These are phyloP conservation scores for Eonycteris spelaea DNA, from an alignment of 2,113 vertebrate genomes.

Conservation along the genomic window DNA sequence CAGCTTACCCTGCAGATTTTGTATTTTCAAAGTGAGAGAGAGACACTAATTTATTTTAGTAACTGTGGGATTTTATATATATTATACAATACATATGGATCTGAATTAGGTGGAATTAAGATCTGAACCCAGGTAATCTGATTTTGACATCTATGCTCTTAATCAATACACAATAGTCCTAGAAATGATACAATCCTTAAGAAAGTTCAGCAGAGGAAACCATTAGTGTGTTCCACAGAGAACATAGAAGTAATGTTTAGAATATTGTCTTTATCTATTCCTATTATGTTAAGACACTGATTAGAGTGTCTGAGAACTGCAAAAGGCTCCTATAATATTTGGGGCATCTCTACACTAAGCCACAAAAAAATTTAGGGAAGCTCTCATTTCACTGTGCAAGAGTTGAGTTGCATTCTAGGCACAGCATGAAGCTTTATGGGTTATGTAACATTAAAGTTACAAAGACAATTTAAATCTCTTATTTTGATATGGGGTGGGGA, in stretches of 20 bases:
- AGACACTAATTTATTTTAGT: no score
- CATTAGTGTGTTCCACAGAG: neutral
- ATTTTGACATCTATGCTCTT: neutral
- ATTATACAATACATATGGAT: no score
- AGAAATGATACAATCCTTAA: neutral
- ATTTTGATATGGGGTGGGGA: neutral
- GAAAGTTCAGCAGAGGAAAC: neutral
- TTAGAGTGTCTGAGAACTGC: neutral
- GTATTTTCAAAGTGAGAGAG: neutral
- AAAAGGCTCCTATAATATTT: neutral
- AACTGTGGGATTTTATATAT: no score
- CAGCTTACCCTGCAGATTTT: neutral
- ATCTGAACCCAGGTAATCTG: neutral
- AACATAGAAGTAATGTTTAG: neutral
- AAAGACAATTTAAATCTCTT: neutral
- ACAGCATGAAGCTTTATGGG: neutral
- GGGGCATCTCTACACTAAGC: neutral
- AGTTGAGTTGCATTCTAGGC: neutral
- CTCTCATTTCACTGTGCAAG: neutral
- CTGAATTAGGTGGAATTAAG: neutral
- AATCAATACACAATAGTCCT: neutral
- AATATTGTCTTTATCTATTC: neutral
- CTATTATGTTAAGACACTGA: neutral
- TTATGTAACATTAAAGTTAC: neutral
- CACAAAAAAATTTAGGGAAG: neutral